Conservation (phyloP, 2,113 vertebrate genomes). For the Tupaia tana region DNA sequence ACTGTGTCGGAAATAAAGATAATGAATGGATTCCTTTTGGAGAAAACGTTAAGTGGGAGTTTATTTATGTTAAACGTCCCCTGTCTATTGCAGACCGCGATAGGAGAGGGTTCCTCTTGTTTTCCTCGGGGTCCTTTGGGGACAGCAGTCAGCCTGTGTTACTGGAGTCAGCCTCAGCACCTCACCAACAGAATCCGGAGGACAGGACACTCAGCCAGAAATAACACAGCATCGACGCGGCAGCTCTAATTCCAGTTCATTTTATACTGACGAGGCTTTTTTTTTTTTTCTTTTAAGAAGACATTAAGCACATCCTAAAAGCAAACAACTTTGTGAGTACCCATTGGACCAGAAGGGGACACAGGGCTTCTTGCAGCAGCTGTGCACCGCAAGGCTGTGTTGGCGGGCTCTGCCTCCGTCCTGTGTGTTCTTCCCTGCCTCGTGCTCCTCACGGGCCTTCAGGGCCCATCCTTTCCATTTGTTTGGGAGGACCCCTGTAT, state of each 20-base stretch:
- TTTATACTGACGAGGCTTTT: slow-evolving; percentile 71
- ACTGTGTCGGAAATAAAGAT: slow-evolving; percentile 73
- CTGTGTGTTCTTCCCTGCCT: not conserved
- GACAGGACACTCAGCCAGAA: slow-evolving; percentile 72
- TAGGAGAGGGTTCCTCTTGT: slow-evolving; percentile 70
- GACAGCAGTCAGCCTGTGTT: slow-evolving; percentile 77
- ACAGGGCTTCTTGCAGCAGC: not conserved
- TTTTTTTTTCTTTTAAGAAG: not conserved
- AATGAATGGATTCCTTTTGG: slow-evolving; percentile 79
- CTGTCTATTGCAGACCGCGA: slow-evolving; percentile 61
- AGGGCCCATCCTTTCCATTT: not conserved
- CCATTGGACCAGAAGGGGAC: slow-evolving; percentile 31
- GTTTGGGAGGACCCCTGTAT: not conserved
- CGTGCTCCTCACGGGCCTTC: not conserved
- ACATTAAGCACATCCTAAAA: slow-evolving; percentile 52
- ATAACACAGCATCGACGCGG: slow-evolving; percentile 74
- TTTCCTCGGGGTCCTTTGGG: slow-evolving; percentile 79
- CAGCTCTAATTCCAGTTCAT: slow-evolving; percentile 55
- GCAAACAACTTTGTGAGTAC: slow-evolving; percentile 64
- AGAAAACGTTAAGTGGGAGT: slow-evolving; percentile 71
- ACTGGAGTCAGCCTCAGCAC: slow-evolving; percentile 69
- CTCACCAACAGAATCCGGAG: slow-evolving; percentile 50
- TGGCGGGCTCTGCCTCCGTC: not conserved
- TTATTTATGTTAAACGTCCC: slow-evolving; percentile 77
- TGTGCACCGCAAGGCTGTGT: not conserved